Conservation (phyloP, 1,140 invertebrate species). For the Leptopilina boulardi region DNA sequence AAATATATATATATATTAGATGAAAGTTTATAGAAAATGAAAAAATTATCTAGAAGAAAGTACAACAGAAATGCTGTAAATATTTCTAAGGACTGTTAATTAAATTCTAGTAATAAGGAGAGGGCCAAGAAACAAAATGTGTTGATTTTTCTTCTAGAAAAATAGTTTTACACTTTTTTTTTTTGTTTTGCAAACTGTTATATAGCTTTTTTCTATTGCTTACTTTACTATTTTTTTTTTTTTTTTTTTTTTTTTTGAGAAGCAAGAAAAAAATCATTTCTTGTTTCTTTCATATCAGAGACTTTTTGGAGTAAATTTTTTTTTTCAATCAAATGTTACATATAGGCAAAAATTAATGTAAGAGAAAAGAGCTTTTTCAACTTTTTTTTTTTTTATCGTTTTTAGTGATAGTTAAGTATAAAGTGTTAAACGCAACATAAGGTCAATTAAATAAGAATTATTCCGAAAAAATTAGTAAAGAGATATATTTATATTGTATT, state of each 20-base stretch:
- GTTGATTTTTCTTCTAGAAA: slow-evolving; percentile 19
- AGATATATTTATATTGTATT: slow-evolving; percentile 68
- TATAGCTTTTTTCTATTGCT: neutral
- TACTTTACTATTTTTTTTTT: neutral
- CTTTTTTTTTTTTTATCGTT: slow-evolving; percentile 58
- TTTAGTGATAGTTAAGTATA: slow-evolving; percentile 56
- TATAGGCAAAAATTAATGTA: neutral
- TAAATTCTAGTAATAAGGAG: slow-evolving; percentile 17
- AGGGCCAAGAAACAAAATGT: neutral
- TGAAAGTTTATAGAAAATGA: slow-evolving; percentile 34
- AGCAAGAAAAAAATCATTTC: neutral
- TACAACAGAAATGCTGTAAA: slow-evolving; percentile 46
- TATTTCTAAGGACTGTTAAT: slow-evolving; percentile 40
- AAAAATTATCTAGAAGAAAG: slow-evolving; percentile 6
- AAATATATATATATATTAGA: slow-evolving; percentile 34
- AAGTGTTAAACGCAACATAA: slow-evolving; percentile 56
- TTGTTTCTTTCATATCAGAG: neutral
- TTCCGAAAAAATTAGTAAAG: slow-evolving; percentile 60
- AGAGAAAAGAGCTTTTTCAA: slow-evolving; percentile 36
- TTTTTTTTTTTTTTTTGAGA: neutral
- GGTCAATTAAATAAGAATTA: slow-evolving; percentile 52
- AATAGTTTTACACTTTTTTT: slow-evolving; percentile 1
- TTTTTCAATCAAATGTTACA: neutral
- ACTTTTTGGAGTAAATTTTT: neutral
- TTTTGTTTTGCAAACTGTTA: neutral